Evolutionary conservation across 2,888 invertebrate species (phyloP).

Genomic region (Molanna angustata): DNA sequence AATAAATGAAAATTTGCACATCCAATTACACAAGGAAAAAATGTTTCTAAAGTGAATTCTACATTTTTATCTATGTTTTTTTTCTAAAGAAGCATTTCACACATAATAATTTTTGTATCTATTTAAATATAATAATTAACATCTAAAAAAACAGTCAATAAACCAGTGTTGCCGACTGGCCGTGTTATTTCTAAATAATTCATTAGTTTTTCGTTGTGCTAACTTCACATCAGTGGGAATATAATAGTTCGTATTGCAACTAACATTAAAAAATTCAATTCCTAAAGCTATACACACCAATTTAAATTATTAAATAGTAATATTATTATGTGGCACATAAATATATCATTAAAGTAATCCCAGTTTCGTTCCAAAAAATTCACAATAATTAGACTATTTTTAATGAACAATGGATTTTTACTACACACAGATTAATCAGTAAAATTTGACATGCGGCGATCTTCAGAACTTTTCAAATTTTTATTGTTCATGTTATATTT

Average conservation of each 20-base stretch:
- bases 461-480: too few species aligned
- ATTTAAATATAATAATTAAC: slow-evolving; percentile 15
- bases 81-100: slow-evolving; percentile 17
- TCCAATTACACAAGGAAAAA: too few species aligned
- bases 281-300: background rate
- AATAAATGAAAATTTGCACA: too few species aligned
- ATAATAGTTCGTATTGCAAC: background rate
- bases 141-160: slow-evolving; percentile 24
- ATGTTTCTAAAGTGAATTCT: too few species aligned
- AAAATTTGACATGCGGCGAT: too few species aligned
- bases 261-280: slow-evolving; percentile 11
- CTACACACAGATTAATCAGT: too few species aligned
- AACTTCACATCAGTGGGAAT: slow-evolving; percentile 18
- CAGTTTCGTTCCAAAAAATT: too few species aligned
- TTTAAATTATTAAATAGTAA: background rate
- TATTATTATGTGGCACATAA: background rate
- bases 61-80: slow-evolving; percentile 4
- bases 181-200: slow-evolving; percentile 7
- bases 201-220: slow-evolving; percentile 23
- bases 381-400: too few species aligned
- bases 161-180: slow-evolving; percentile 1
- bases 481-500: too few species aligned
- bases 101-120: slow-evolving; percentile 10
- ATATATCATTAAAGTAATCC: background rate
- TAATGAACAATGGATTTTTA: too few species aligned